Conservation (phyloP, 2,888 invertebrate genomes). For the Acleris sparsana region DNA sequence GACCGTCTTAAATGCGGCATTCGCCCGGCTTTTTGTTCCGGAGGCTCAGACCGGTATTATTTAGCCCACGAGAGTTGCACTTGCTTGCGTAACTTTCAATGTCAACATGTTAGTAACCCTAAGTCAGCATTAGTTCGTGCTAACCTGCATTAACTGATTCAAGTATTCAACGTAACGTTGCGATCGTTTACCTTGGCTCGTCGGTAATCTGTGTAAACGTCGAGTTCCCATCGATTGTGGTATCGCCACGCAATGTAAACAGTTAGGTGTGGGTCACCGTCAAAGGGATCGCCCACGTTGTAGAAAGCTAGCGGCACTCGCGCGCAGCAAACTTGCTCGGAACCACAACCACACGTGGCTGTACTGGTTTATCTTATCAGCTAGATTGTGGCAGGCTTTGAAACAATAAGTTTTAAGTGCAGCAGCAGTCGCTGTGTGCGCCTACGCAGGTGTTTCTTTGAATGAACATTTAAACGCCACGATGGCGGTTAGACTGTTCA, state of each 20-base stretch:
- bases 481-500: no score
- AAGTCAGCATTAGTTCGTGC: conserved; percentile 17
- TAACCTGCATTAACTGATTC: conserved; percentile 18
- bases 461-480: no score
- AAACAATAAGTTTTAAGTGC: not conserved
- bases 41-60: conserved; percentile 49
- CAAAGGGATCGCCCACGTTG: conserved; percentile 32
- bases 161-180: conserved; percentile 3
- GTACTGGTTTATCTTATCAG: conserved; percentile 9
- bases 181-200: conserved; percentile 16
- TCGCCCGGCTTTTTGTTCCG: conserved; percentile 74
- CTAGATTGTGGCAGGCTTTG: conserved; percentile 1
- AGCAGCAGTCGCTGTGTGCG: not conserved
- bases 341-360: conserved; percentile 26
- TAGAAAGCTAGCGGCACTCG: conserved; percentile 23
- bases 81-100: conserved; percentile 80
- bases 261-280: conserved; percentile 27
- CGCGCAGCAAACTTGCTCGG: conserved; percentile 25
- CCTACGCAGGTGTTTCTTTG: not conserved
- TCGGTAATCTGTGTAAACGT: conserved; percentile 32
- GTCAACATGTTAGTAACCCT: conserved; percentile 56
- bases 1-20: conserved; percentile 77
- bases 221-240: conserved; percentile 22
- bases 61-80: conserved; percentile 52
- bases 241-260: conserved; percentile 30